Evolutionary conservation across 2,113 vertebrate species (phyloP).

Genomic region (Anser brachyrhynchus): DNA sequence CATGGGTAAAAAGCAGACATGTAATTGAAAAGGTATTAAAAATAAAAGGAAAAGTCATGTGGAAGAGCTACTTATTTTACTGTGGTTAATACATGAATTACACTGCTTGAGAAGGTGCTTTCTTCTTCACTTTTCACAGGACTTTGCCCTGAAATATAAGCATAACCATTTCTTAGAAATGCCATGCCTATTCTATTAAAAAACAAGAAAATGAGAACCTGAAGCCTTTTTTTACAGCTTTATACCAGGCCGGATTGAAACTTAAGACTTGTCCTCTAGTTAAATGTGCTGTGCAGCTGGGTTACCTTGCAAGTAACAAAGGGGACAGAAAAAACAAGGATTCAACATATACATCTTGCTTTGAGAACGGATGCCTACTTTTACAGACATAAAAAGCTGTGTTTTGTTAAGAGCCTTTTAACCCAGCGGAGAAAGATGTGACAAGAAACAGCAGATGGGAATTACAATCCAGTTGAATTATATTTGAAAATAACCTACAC

Average conservation of each 20-base stretch:
- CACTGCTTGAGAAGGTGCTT: background rate
- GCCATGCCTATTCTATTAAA: background rate
- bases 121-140: background rate
- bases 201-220: background rate
- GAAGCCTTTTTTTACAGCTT: background rate
- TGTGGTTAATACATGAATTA: background rate
- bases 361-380: background rate
- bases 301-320: background rate
- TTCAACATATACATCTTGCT: background rate
- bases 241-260: background rate
- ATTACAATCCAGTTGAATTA: background rate
- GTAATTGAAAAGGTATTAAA: conserved; percentile 35
- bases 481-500: background rate
- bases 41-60: conserved; percentile 1
- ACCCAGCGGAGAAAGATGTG: background rate
- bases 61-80: background rate
- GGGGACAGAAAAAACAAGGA: background rate
- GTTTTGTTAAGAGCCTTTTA: background rate
- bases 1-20: background rate
- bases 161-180: conserved; percentile 36
- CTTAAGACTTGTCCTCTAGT: background rate
- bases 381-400: background rate
- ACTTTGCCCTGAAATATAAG: background rate
- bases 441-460: background rate
- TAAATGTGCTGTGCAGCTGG: background rate